Base-by-base conservation (phyloP, 1,140 invertebrate species). In the Aleiodes sp. region DNA sequence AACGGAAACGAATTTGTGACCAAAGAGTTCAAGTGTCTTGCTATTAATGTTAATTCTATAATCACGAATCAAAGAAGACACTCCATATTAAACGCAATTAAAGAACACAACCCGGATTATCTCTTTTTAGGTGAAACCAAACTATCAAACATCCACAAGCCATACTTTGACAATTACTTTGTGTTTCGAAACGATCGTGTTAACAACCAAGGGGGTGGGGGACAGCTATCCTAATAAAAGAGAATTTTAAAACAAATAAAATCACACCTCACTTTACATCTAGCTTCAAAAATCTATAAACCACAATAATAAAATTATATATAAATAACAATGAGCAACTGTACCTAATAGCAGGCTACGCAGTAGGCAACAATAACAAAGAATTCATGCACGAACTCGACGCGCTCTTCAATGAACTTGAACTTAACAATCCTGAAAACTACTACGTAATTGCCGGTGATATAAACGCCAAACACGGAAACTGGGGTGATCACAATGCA, bases 391-490 rank as follows among this genome's bases (percentile, higher is more conserved):
- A n/a, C 2, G 52, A 67, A 26, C 52, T 59, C 1, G 6, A 57
- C 28, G 31, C 28, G 12, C 1, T 67, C 1, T 67, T 59, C n/a
- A 21, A 2, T 2, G 28, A 60, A 12, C 19, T 59, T 8, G n/a
- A 56, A n/a, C 24, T 67, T 31, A 16, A 60, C 4, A 10, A 37
- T 8, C 24, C 9, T 3, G 14, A 52, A 1, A 31, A n/a, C 31
- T 63, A 41, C 26, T 69, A 63, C 39, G 14, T 68, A 2, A 61
- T 68, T 21, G 66, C 33, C 1, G 65, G 65, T n/a, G 65, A 68
- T 14, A 0, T 69, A 3, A 69, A 69, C 21, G 67, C 67, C 2
- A 43, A 29, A 41, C 67, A 46, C 21, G 29, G 4, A 35, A 2
- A n/a, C 1, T 62, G 60, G 57, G 41, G 56, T 4, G 65, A 67